These are phyloP conservation scores for Rotaria sp. DNA, from an alignment of 2,888 invertebrate genomes.

Conservation along the genomic window DNA sequence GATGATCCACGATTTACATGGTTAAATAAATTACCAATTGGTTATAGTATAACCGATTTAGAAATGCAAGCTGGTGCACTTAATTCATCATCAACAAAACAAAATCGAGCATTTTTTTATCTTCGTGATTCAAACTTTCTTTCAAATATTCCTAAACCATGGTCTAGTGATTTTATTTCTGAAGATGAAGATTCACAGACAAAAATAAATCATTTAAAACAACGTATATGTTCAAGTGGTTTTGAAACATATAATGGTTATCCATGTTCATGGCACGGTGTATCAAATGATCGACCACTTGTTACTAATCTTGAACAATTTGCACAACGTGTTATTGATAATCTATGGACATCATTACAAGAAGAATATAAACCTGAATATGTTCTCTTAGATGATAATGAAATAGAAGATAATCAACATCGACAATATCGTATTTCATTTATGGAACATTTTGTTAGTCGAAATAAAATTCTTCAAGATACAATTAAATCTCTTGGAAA, in stretches of 20 bases:
- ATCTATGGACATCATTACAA: conserved; percentile 52
- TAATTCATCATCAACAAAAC: conserved; percentile 53
- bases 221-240: conserved; percentile 47
- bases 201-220: conserved; percentile 48
- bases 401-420: background rate
- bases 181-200: conserved; percentile 44
- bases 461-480: background rate
- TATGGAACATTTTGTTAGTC: conserved; percentile 24
- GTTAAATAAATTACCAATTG: conserved; percentile 48
- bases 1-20: conserved; percentile 51
- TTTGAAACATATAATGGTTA: conserved; percentile 53
- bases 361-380: conserved; percentile 44
- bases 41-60: conserved; percentile 37
- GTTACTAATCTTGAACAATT: conserved; percentile 52
- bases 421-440: background rate
- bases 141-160: conserved; percentile 50
- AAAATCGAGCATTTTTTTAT: conserved; percentile 53
- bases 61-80: conserved; percentile 32
- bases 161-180: conserved; percentile 46
- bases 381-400: background rate
- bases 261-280: conserved; percentile 54
- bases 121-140: conserved; percentile 48
- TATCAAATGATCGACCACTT: conserved; percentile 50
- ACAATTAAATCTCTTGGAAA: background rate
- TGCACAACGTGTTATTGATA: conserved; percentile 52